phyloP scores from a whole-genome alignment of 2,113 vertebrate species.

The Eolophus roseicapilla region DNA sequence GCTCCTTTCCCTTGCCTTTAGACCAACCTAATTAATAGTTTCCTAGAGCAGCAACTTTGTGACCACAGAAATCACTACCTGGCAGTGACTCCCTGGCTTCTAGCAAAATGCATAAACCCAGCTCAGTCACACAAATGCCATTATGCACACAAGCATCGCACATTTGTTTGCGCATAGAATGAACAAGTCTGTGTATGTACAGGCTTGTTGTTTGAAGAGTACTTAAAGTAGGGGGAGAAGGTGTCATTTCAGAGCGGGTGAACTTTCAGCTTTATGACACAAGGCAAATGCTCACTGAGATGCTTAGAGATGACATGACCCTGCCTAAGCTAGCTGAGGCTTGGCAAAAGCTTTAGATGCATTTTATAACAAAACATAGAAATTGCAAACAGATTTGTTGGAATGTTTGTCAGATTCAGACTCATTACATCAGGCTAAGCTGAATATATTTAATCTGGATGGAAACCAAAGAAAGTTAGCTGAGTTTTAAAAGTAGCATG shows the following conservation, averaged over 20 bases:
- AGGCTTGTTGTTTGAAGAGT: background rate
- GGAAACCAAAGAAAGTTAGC: background rate
- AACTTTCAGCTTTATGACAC: background rate
- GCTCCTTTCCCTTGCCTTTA: background rate
- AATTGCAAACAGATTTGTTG: background rate
- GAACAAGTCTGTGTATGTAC: background rate
- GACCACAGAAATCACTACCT: background rate
- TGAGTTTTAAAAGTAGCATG: background rate
- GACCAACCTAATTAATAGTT: constrained; percentile 8
- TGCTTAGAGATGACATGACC: background rate
- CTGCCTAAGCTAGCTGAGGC: background rate
- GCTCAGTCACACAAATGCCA: background rate
- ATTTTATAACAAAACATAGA: background rate
- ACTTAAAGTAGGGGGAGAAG: background rate
- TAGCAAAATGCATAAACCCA: background rate
- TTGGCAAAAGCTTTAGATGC: background rate
- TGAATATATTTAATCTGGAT: background rate
- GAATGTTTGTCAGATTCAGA: background rate
- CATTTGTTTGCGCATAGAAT: background rate
- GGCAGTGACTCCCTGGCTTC: background rate
- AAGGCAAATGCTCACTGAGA: background rate
- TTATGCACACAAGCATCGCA: rapidly evolving
- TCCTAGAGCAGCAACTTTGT: background rate
- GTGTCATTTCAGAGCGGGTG: background rate
- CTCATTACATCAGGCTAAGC: background rate